Evolutionary conservation across 2,888 invertebrate genomes (phyloP).

Genomic region (Ethmia dodecea): DNA sequence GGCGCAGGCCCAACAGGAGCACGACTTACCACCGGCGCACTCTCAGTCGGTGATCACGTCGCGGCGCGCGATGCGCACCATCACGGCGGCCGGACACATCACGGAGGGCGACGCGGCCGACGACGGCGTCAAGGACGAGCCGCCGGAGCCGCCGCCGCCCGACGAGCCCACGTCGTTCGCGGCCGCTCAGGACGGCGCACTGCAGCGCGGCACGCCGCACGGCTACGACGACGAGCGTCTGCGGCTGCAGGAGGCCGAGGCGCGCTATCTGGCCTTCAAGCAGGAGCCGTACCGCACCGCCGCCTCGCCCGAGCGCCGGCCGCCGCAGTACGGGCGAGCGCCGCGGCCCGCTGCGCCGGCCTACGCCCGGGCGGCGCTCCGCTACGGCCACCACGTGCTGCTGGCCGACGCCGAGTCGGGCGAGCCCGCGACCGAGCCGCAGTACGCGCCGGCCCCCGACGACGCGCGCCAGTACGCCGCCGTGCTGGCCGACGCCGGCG

Average conservation of each 20-base stretch:
- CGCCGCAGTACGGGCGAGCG: conserved; percentile 43
- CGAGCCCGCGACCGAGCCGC: conserved; percentile 45
- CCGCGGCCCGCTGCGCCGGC: conserved; percentile 44
- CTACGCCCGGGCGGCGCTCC: conserved; percentile 55
- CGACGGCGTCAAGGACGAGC: conserved; percentile 61
- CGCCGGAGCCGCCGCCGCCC: conserved; percentile 38
- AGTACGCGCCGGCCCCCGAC: conserved; percentile 37
- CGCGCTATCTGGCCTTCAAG: conserved; percentile 60
- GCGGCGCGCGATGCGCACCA: conserved; percentile 76
- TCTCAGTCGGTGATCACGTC: conserved; percentile 76
- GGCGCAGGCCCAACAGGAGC: conserved; percentile 12
- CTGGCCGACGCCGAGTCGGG: conserved; percentile 48
- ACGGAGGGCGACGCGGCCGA: conserved; percentile 37
- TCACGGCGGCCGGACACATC: conserved; percentile 79
- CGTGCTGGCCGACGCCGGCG: conserved; percentile 37
- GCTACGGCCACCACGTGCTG: conserved; percentile 49
- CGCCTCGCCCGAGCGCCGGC: conserved; percentile 30
- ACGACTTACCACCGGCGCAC: conserved; percentile 36
- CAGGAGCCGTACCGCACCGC: conserved; percentile 55
- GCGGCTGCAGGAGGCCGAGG: conserved; percentile 51
- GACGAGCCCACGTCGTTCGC: conserved; percentile 28
- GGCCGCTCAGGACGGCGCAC: conserved; percentile 26
- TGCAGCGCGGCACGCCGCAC: conserved; percentile 36
- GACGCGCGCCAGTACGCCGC: conserved; percentile 49
- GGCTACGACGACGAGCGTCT: conserved; percentile 57